These are phyloP conservation scores for Helarctos malayanus DNA, from an alignment of 2,797 vertebrate species.

Conservation along the genomic window DNA sequence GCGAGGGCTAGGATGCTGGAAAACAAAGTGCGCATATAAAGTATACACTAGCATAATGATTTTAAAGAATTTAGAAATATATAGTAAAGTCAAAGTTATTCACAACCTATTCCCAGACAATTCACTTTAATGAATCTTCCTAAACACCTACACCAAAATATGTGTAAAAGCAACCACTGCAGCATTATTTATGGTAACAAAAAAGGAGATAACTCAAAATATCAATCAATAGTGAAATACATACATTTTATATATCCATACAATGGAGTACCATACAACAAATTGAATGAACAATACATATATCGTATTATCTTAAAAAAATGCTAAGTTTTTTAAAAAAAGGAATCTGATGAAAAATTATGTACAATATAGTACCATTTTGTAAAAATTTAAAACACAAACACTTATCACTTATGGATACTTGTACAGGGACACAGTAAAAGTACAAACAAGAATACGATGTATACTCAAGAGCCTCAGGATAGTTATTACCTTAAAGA, in stretches of 20 bases:
- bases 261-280: not conserved
- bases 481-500: not conserved
- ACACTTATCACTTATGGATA: not conserved
- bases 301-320: not conserved
- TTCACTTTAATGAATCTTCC: not conserved
- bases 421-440: not conserved
- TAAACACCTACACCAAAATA: not conserved
- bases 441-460: constrained; percentile 4
- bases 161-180: not conserved
- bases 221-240: not conserved
- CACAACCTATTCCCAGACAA: not conserved
- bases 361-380: not conserved
- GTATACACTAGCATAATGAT: not conserved
- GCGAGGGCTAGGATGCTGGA: not conserved
- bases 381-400: constrained; percentile 13
- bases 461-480: not conserved
- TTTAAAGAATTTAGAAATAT: not conserved
- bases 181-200: not conserved
- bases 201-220: not conserved
- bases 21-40: not conserved
- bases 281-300: not conserved
- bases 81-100: not conserved
- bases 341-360: not conserved
- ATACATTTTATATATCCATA: not conserved
- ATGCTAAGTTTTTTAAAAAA: not conserved